Percentiles rank a stretch among this genome's conserved stretches.
Evolutionary conservation across 2,888 invertebrate species (phyloP).

Genomic region (Dendrolimus pini): DNA sequence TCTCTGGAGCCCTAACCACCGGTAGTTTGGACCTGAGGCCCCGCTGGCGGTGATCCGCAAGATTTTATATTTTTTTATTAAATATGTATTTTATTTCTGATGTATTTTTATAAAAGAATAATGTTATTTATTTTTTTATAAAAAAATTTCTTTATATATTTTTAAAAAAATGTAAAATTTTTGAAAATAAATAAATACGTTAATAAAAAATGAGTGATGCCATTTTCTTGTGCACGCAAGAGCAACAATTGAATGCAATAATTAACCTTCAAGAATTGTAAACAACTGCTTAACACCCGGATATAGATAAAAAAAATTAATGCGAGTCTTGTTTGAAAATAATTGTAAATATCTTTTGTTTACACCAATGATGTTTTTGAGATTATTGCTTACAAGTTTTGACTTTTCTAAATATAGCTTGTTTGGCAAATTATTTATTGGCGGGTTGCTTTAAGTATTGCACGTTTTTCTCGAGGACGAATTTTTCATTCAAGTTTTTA

Average conservation of each 20-base stretch:
- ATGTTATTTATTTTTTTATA: too few relatives aligned
- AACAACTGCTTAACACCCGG: background rate
- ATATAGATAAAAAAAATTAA: conserved; percentile 1
- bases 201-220: background rate
- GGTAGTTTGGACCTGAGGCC: too few relatives aligned
- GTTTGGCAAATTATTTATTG: conserved; percentile 8
- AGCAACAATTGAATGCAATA: conserved; percentile 5
- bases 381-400: conserved; percentile 4
- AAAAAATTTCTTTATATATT: too few relatives aligned
- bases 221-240: conserved; percentile 4
- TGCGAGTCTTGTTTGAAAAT: conserved; percentile 1
- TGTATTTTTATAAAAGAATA: too few relatives aligned
- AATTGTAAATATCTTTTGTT: conserved; percentile 3
- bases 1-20: too few relatives aligned
- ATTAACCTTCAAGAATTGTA: conserved; percentile 3
- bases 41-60: too few relatives aligned
- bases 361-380: background rate
- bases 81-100: too few relatives aligned
- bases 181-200: too few relatives aligned
- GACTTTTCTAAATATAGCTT: conserved; percentile 1
- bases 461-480: conserved; percentile 10
- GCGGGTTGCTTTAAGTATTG: conserved; percentile 11
- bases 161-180: too few relatives aligned
- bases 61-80: too few relatives aligned
- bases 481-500: conserved; percentile 8